Percentiles rank a stretch among this genome's conserved stretches.
Conservation (phyloP, 2,888 invertebrate species). For the Pogonocherus hispidulus region DNA sequence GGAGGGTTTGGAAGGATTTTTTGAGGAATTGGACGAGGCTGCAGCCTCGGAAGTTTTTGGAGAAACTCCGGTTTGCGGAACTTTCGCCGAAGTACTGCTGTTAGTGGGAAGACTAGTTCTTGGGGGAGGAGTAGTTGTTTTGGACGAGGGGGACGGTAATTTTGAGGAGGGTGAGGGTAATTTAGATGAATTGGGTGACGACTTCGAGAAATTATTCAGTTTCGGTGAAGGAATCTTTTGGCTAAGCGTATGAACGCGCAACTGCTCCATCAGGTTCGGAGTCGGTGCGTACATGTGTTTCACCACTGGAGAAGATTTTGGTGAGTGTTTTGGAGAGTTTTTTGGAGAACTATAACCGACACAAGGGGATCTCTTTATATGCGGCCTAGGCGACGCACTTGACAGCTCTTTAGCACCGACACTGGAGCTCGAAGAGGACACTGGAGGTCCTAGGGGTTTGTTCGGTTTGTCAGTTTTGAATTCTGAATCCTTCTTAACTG, state of each 20-base stretch:
- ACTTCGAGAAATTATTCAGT: conserved; percentile 26
- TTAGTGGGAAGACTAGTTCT: conserved; percentile 11
- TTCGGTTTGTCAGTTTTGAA: conserved; percentile 39
- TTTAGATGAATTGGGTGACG: conserved; percentile 40
- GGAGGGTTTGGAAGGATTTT: conserved; percentile 28
- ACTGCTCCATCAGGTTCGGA: conserved; percentile 45
- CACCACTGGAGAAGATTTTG: conserved; percentile 56
- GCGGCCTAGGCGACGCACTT: conserved; percentile 37
- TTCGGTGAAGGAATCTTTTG: conserved; percentile 42
- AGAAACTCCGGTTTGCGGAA: conserved; percentile 13
- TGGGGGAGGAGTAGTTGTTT: conserved; percentile 15
- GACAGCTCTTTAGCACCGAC: conserved; percentile 31
- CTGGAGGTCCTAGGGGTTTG: neutral
- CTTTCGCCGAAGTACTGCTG: conserved; percentile 4
- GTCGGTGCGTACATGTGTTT: conserved; percentile 57
- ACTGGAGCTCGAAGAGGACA: conserved; percentile 10
- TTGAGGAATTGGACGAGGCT: conserved; percentile 4
- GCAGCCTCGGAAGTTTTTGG: conserved; percentile 24
- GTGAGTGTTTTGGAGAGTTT: conserved; percentile 55
- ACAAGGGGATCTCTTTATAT: conserved; percentile 38
- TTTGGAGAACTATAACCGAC: conserved; percentile 37
- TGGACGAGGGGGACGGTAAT: conserved; percentile 16
- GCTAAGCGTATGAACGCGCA: conserved; percentile 37
- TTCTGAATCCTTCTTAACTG: conserved; percentile 43
- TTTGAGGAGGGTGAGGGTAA: neutral